These are phyloP conservation scores for Mesorhabditis belari DNA, from an alignment of 2,888 invertebrate species.

Conservation along the genomic window DNA sequence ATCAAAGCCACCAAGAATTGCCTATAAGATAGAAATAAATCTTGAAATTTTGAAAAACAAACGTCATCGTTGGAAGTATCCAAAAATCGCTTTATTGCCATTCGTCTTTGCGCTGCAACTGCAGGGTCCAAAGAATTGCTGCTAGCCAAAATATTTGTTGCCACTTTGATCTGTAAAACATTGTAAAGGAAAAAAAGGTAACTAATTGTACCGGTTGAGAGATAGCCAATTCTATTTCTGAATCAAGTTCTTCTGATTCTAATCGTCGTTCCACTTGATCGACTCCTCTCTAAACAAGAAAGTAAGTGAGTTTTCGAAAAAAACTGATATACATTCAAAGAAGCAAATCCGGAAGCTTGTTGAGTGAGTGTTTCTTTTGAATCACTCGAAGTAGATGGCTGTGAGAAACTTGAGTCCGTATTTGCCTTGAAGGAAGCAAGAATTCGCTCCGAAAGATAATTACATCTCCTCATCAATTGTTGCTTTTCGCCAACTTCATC, in stretches of 20 bases:
- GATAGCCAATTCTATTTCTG: slow-evolving; percentile 1
- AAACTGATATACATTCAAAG: slow-evolving; percentile 13
- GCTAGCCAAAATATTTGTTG: too few relatives aligned
- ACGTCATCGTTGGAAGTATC: neutral
- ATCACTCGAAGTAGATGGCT: neutral
- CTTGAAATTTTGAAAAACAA: neutral
- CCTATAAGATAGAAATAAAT: neutral
- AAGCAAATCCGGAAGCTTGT: slow-evolving; percentile 15
- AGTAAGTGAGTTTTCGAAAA: neutral
- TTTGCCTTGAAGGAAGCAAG: slow-evolving; percentile 20
- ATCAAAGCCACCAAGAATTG: neutral
- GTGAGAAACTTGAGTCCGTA: too few relatives aligned
- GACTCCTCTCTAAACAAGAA: slow-evolving; percentile 20
- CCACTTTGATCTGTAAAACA: too few relatives aligned
- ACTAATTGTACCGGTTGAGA: neutral
- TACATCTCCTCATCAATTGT: slow-evolving; percentile 40
- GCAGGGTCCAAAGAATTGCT: neutral
- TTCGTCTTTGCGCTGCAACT: neutral
- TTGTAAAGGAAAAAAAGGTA: too few relatives aligned
- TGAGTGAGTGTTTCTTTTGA: neutral
- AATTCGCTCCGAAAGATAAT: slow-evolving; percentile 48
- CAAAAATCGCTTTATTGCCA: neutral
- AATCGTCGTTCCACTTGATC: slow-evolving; percentile 24
- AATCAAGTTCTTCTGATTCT: slow-evolving; percentile 29
- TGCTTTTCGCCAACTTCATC: slow-evolving; percentile 9